phyloP scores from a whole-genome alignment of 2,888 invertebrate species.

The Osmoderma eremita region DNA sequence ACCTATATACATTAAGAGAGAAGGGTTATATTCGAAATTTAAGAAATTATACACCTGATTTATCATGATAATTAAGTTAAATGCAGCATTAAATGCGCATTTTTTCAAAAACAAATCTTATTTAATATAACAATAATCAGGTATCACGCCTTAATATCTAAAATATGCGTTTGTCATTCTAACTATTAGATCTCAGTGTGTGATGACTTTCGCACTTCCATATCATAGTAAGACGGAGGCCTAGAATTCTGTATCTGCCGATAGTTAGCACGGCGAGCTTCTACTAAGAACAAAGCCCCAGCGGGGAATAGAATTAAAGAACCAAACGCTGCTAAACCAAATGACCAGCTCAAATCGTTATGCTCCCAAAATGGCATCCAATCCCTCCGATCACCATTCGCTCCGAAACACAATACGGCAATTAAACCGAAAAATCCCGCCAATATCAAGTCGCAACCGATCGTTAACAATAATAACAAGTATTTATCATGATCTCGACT shows the following conservation, averaged over 20 bases:
- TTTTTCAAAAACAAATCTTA: neutral
- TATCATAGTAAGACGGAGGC: conserved; percentile 72
- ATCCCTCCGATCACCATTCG: conserved; percentile 88
- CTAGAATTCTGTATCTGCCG: conserved; percentile 77
- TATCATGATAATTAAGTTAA: neutral
- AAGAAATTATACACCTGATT: conserved; percentile 16
- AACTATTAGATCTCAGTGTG: conserved; percentile 76
- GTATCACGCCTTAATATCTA: conserved; percentile 1
- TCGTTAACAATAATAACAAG: conserved; percentile 76
- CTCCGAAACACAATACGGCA: conserved; percentile 88
- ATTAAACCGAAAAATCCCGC: conserved; percentile 84
- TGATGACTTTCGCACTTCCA: conserved; percentile 73
- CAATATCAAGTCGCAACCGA: conserved; percentile 77
- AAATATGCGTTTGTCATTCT: neutral
- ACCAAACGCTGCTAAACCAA: conserved; percentile 85
- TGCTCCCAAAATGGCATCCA: conserved; percentile 98
- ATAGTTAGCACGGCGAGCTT: conserved; percentile 82
- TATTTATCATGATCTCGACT: conserved; percentile 82
- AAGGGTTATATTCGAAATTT: neutral
- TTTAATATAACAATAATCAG: conserved; percentile 2
- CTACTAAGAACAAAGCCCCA: conserved; percentile 83
- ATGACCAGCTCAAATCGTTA: conserved; percentile 95
- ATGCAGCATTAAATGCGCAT: conserved; percentile 24
- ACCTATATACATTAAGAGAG: conserved; percentile 11
- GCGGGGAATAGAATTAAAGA: conserved; percentile 79